Evolutionary conservation across 2,113 vertebrate species (phyloP), one percentile per base, ranked within the genome.

Genomic region (Datnioides undecimradiatus): DNA sequence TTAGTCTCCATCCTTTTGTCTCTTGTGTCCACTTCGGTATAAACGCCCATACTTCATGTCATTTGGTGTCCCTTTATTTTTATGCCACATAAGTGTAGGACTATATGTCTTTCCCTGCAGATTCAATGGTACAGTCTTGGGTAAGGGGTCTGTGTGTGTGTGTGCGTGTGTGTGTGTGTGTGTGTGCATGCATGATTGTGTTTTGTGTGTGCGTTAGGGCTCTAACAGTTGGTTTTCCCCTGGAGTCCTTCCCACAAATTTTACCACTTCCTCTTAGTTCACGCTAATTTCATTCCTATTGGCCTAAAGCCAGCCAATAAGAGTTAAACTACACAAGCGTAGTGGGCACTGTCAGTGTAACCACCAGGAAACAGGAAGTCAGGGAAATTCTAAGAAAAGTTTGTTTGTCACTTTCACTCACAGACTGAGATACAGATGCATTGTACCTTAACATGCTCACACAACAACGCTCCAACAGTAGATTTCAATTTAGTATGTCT

Each of bases 331-430:
- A 45, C 43, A 74, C 66, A 65, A 84, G 89, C 68, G 80, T 88
- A 54, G 86, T 90, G 80, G 86, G 88, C 66, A 82, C 74, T 80
- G 78, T 80, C 59, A 34, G 76, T 58, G 72, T 72, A 86, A 89
- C 80, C 87, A 77, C 77, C 78, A 90, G 74, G 87, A 88, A 92
- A 88, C 92, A 93, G 92, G 92, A 94, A 91, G 90, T 79, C 81
- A 90, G 80, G 85, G 88, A 92, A 88, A 88, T 91, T 90, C 83
- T 91, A 38, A 85, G 88, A 87, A 89, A 80, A 43, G 60, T 69
- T 63, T 85, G 33, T 55, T 25, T 73, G 71, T 84, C 82, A 90
- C 87, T 87, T 91, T 90, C 84, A 84, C 79, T 87, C 76, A 71
- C 31, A 29, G 48, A 73, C 17, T 38, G 38, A 72, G 29, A 74